Base-by-base conservation (phyloP, 2,113 vertebrate genomes). In the Cynopterus brachyotis region DNA sequence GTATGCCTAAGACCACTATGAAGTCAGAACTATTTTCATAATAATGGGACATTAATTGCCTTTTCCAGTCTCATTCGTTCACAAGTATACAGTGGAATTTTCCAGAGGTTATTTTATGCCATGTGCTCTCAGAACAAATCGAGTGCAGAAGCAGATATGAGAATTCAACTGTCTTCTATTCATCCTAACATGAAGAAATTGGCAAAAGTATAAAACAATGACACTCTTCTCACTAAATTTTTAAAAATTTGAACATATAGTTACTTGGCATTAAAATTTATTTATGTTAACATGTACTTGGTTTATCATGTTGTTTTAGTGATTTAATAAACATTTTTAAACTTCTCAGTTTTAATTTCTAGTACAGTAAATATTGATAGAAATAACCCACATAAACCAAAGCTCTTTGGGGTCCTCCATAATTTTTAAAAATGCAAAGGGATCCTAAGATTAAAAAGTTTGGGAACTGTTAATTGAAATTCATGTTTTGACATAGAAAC, bases 251-350 rank as follows among this genome's bases (percentile, higher is more conserved):
- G 9, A 66, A 92, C 57, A 32, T 26, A 80, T 32, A 70, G 17
- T 85, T 79, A 81, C 82, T 91, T 86, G 76, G 45, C 37, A 57
- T 90, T 82, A 91, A 95, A 87, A 69, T 35, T 16, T 50, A 86
- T 78, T 78, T 72, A 72, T 85, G n/a, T 30, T 96, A 67, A 57
- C 50, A 35, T 42, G 28, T 57, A 64, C 64, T 40, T 22, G 30
- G 55, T 64, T 89, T 83, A 66, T 72, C 26, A 26, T 57, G 2
- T 82, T 82, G 50, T 67, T 92, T 87, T 76, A 55, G 16, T 40
- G 30, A 88, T 55, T 82, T 87, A 59, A 90, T 81, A 50, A 70
- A 45, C 7, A 73, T 37, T 73, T 57, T 89, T 19, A 24, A 91
- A 85, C 3, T 53, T 89, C 24, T 89, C 37, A 37, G 40, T 84